Base-by-base conservation (phyloP, 2,888 invertebrate species). In the Hermaeophaga mercurialis region DNA sequence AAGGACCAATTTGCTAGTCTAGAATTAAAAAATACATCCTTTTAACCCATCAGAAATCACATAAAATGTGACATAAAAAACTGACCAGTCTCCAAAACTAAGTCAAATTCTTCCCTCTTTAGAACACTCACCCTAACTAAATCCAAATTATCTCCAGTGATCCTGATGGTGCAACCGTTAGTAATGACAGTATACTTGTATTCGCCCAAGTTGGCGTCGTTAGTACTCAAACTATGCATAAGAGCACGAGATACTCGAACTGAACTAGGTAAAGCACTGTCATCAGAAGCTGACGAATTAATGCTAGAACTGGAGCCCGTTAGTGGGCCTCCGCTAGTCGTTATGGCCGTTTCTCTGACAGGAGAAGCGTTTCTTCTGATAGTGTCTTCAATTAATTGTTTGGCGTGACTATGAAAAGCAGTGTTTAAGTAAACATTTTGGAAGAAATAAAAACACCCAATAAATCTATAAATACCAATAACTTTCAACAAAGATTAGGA, bases 331-430 rank as follows among this genome's bases (percentile, higher is more conserved):
- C 64, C 64, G n/a, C 64, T 62, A 1, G 56, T 61, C 1, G 57
- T 39, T 49, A 81, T 80, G 47, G 81, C 79, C 56, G 84, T 82
- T 67, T 85, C 80, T 68, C 91, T 84, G 68, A 94, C 90, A 48
- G 95, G 94, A 46, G 95, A 96, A 67, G 94, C 94, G 81, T 96
- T 96, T 73, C 95, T 87, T 64, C 93, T 86, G 72, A 96, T 96
- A 63, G 96, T 96, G 75, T 96, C 95, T 76, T 94, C 95, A 74
- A 96, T 96, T 75, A 96, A 81, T 76, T 91, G 90, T 78, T 94
- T 94, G 34, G 96, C 96, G 77, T 91, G 89, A 73, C 94, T 94
- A 46, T 33, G 22, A 6, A 18, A 26, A 17, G 7, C 43, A 55
- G 18, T n/a, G n/a, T n/a, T n/a, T n/a, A n/a, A n/a, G n/a, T n/a